These are phyloP conservation scores for Sebastes variabilis DNA, from an alignment of 2,797 vertebrate genomes.

Conservation along the genomic window DNA sequence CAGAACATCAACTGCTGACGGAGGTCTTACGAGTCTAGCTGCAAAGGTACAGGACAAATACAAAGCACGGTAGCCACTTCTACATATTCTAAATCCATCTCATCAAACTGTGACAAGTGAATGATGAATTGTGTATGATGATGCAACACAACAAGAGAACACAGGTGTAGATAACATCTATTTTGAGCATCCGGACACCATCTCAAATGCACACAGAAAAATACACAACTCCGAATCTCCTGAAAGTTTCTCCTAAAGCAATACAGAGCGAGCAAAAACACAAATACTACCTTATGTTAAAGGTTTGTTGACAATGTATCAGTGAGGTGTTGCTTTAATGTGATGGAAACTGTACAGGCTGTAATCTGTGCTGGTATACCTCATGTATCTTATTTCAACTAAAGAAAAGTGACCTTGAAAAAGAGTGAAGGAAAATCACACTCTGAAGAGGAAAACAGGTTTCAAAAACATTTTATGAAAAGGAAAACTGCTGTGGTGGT, in stretches of 20 bases:
- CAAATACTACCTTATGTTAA: neutral
- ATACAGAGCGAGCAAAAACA: neutral
- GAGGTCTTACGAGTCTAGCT: neutral
- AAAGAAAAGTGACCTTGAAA: neutral
- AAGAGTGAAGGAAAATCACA: neutral
- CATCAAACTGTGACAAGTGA: neutral
- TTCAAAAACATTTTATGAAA: neutral
- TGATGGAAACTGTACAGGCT: neutral
- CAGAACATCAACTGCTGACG: neutral
- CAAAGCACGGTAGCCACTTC: neutral
- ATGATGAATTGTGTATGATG: neutral
- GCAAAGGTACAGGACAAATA: neutral
- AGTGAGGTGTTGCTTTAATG: neutral
- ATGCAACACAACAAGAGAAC: constrained; percentile 5
- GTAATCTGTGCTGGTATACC: neutral
- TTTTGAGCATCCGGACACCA: constrained; percentile 1
- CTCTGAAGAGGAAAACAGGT: neutral
- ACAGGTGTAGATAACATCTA: neutral
- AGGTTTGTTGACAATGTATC: neutral
- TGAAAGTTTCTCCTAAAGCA: neutral
- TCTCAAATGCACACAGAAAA: constrained; percentile 14
- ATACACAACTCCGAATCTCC: neutral
- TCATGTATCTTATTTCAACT: neutral
- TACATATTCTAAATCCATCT: constrained; percentile 9
- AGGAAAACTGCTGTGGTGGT: neutral